Base-by-base conservation (phyloP, 2,797 vertebrate species). In the Hippoglossus hippoglossus region DNA sequence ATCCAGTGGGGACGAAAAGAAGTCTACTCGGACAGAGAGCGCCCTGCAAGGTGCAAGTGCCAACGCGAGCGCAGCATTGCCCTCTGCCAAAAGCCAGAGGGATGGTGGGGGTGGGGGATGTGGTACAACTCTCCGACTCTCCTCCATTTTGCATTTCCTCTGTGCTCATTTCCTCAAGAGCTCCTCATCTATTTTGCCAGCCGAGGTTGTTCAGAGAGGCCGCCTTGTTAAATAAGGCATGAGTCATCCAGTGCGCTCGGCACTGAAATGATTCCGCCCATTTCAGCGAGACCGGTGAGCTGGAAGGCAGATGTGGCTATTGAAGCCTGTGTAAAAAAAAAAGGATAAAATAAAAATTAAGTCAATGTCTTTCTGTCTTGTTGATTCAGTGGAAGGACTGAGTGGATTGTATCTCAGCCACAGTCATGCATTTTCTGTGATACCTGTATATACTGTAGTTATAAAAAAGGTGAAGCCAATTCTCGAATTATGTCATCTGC, bases 211-310 rank as follows among this genome's bases (percentile, higher is more conserved):
- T 84, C 53, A 64, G 70, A 79, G 69, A 77, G 75, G 67, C 71
- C 26, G 50, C 65, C 84, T 84, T 79, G 78, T 88, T 87, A 89
- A 90, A 85, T 89, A 84, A 89, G 75, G 68, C 81, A 80, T 84
- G 87, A 89, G 80, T 87, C 82, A 86, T 86, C 77, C 41, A 63
- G 65, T 58, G 75, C 34, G 41, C 74, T 79, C 50, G 57, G 75
- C 69, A 58, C 8, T 69, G 60, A 67, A 80, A 71, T 47, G 54
- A 79, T 56, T 71, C 52, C 5, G 39, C 24, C 59, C 56, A 2
- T 78, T 80, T 76, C 59, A 69, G 19, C 60, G 58, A 13, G 36
- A 61, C 56, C 28, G 51, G 22, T 61, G 70, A 83, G 66, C 46
- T 49, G 51, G 66, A 55, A 72, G 47, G 57, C 5, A 10, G 61